phyloP scores from a whole-genome alignment of 2,888 invertebrate species.

The Spialia ferax region DNA sequence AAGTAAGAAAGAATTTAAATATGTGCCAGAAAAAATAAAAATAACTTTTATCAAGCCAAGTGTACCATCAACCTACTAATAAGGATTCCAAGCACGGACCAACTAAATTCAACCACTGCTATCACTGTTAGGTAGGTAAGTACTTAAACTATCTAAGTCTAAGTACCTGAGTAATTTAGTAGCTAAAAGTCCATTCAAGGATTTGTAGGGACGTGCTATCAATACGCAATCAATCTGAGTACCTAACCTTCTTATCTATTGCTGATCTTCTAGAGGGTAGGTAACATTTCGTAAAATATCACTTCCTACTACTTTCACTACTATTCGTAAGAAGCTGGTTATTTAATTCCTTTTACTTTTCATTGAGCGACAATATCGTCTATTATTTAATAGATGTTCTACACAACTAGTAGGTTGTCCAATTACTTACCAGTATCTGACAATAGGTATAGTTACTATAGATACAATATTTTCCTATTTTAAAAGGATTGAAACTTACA shows the following conservation, averaged over 20 bases:
- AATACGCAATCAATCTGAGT: not conserved
- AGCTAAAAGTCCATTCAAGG: no score
- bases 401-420: not conserved
- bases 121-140: no score
- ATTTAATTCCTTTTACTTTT: slow-evolving; percentile 29
- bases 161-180: not conserved
- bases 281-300: slow-evolving; percentile 42
- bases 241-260: slow-evolving; percentile 12
- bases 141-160: no score
- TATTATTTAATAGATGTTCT: slow-evolving; percentile 13
- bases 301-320: slow-evolving; percentile 61
- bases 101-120: no score
- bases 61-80: no score
- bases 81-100: no score
- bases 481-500: no score
- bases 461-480: no score
- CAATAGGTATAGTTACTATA: no score
- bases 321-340: slow-evolving; percentile 38
- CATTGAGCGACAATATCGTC: slow-evolving; percentile 9
- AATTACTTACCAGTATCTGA: no score
- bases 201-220: not conserved
- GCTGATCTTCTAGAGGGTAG: slow-evolving; percentile 30
- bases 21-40: no score
- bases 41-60: no score
- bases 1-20: slow-evolving; percentile 51